These are phyloP conservation scores for Tachysurus fulvidraco DNA, from an alignment of 2,113 vertebrate genomes.

Conservation along the genomic window DNA sequence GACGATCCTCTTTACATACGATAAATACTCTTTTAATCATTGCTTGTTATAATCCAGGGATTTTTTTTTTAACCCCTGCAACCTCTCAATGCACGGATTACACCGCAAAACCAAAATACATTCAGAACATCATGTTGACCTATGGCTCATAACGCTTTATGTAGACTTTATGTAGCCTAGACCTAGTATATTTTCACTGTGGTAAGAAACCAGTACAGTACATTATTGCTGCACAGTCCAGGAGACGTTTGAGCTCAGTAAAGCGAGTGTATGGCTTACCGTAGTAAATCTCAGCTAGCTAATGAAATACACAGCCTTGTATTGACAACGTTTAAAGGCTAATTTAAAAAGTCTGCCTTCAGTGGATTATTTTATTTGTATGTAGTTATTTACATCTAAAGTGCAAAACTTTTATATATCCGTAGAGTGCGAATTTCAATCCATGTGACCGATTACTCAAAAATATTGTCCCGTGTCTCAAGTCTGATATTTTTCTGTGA, in stretches of 20 bases:
- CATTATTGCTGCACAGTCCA: constrained; percentile 15
- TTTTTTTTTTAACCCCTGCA: not conserved
- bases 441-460: not conserved
- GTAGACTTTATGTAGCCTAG: not conserved
- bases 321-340: too few species aligned
- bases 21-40: too few species aligned
- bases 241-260: not conserved
- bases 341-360: not conserved
- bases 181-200: too few species aligned
- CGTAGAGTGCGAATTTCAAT: not conserved
- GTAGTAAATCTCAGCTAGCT: not conserved
- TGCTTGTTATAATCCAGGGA: not conserved
- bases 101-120: not conserved
- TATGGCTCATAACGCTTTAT: not conserved
- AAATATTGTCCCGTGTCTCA: not conserved
- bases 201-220: not conserved
- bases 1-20: not conserved
- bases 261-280: not conserved
- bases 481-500: not conserved
- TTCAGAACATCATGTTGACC: not conserved
- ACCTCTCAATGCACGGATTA: not conserved
- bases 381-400: not conserved
- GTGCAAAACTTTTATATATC: not conserved
- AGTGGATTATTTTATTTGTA: not conserved
- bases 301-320: not conserved